A percentile compares a stretch with the other conserved stretches of the same genome.
phyloP scores from a whole-genome alignment of 53 echinoderm and acorn worm species.

The Paracentrotus lividus region DNA sequence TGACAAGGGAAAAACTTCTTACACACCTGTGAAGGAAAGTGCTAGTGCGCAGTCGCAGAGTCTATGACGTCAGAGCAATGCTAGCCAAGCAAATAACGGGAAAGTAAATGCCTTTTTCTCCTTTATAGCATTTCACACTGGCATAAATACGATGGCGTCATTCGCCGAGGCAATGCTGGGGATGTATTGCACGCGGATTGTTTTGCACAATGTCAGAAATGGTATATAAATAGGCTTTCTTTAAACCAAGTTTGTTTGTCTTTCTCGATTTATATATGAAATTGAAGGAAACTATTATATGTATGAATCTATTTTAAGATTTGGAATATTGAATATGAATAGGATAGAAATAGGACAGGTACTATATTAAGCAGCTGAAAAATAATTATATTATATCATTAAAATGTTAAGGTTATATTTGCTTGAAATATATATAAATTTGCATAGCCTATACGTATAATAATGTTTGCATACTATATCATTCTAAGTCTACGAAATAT shows the following conservation, averaged over 20 bases:
- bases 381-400: not conserved
- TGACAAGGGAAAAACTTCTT: conserved; percentile 3
- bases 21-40: conserved; percentile 56
- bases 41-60: conserved; percentile 21
- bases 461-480: too few species aligned
- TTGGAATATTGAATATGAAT: not conserved
- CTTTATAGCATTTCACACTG: not conserved
- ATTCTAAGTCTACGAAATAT: too few species aligned
- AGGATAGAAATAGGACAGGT: not conserved
- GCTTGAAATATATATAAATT: too few species aligned
- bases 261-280: not conserved
- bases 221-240: not conserved
- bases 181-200: not conserved
- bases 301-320: not conserved
- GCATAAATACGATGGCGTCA: not conserved
- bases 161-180: not conserved
- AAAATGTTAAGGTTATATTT: not conserved
- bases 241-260: not conserved
- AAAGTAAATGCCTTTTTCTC: conserved; percentile 13
- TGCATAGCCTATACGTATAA: too few species aligned
- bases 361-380: not conserved
- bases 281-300: not conserved
- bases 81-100: conserved; percentile 54
- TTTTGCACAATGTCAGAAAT: not conserved
- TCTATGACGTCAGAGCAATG: conserved; percentile 38